These are phyloP conservation scores for Hymenochirus boettgeri DNA, from an alignment of 2,113 vertebrate genomes.

Conservation along the genomic window DNA sequence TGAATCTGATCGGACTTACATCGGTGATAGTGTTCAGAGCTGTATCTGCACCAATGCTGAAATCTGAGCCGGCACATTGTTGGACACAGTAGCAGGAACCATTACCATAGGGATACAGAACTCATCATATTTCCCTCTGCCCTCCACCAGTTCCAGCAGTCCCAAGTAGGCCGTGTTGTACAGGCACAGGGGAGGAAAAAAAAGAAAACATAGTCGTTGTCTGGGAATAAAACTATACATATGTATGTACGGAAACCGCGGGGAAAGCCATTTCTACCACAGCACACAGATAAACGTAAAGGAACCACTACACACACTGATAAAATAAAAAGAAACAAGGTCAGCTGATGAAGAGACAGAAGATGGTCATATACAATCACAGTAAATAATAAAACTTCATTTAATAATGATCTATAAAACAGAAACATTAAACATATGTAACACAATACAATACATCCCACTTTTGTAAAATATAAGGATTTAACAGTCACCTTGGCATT, in stretches of 20 bases:
- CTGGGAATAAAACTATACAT: conserved; percentile 10
- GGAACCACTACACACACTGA: conserved; percentile 49
- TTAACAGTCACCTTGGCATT: no score
- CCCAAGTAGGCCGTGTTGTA: conserved; percentile 84
- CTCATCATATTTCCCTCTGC: conserved; percentile 75
- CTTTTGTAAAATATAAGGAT: no score
- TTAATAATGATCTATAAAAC: no score
- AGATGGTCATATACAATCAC: no score
- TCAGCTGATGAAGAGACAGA: no score
- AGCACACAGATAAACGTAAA: conserved; percentile 61
- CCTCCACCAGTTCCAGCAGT: conserved; percentile 82
- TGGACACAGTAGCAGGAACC: conserved; percentile 96
- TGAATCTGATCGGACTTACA: conserved; percentile 70
- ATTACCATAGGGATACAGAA: conserved; percentile 94
- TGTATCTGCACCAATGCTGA: conserved; percentile 96
- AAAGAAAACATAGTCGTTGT: conserved; percentile 24
- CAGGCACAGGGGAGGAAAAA: conserved; percentile 48
- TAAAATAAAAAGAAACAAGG: no score
- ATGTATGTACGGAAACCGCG: conserved; percentile 53
- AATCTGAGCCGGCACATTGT: conserved; percentile 95
- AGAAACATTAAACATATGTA: no score
- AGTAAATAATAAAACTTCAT: no score
- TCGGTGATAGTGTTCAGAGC: conserved; percentile 96
- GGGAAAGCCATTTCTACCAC: conserved; percentile 73
- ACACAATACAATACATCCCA: no score